Percentiles rank a stretch among this genome's conserved stretches.
Conservation (phyloP, 92 coral and sea anemone genomes). For the Paramuricea clavata region DNA sequence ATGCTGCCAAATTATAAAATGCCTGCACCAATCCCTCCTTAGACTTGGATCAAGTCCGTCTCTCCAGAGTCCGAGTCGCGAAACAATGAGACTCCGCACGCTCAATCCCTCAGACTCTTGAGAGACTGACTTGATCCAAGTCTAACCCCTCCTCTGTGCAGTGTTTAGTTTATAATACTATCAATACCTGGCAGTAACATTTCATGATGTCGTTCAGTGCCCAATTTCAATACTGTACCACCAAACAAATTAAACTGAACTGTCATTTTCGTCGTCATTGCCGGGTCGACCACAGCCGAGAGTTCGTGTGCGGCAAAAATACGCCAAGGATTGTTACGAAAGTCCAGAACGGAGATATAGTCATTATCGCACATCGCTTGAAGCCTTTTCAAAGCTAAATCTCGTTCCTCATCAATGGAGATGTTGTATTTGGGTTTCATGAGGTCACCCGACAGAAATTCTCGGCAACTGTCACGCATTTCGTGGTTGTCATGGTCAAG, state of each 20-base stretch:
- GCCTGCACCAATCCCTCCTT: too few species aligned
- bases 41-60: too few species aligned
- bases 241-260: constrained; percentile 93
- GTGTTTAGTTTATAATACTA: background rate
- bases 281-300: constrained; percentile 79
- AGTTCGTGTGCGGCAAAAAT: constrained; percentile 87
- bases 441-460: constrained; percentile 73
- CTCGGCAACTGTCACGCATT: constrained; percentile 74
- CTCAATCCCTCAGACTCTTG: too few species aligned
- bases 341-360: constrained; percentile 81
- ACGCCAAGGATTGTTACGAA: constrained; percentile 78
- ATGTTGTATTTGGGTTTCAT: constrained; percentile 84
- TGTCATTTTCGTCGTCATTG: constrained; percentile 92
- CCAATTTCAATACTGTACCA: constrained; percentile 83
- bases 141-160: too few species aligned
- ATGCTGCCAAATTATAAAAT: too few species aligned
- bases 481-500: constrained; percentile 84
- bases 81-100: too few species aligned
- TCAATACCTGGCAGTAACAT: constrained; percentile 47
- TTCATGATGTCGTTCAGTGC: constrained; percentile 75
- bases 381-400: constrained; percentile 74
- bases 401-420: constrained; percentile 81
- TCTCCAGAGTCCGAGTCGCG: too few species aligned
- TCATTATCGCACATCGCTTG: constrained; percentile 79
- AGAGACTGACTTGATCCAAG: too few species aligned